Base-by-base conservation (phyloP, 2,797 vertebrate genomes). In the Naso thynnoides region DNA sequence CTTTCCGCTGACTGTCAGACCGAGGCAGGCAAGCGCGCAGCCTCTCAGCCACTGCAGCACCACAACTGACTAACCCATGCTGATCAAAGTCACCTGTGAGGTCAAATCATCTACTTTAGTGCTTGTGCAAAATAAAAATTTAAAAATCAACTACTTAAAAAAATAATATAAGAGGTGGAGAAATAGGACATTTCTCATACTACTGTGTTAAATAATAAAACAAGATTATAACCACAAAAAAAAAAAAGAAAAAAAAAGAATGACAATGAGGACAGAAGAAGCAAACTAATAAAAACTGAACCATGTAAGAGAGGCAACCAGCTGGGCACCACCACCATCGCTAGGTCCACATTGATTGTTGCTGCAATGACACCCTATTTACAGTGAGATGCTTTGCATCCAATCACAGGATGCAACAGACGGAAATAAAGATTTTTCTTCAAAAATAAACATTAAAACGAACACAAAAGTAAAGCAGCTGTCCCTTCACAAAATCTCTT, bases 311-410 rank as follows among this genome's bases (percentile, higher is more conserved):
- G 88, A 91, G 86, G 89, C 88, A 82, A 93, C 93, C 95, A 61
- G 78, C 54, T 88, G 88, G 93, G 91, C 93, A 94, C 93, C 93
- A 89, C 93, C 93, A 90, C 85, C 90, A 84, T 76, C 56, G 84
- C 75, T 93, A 94, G 91, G 94, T 93, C 91, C 89, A 85, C 89
- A 65, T 86, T 95, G 95, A 97, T 96, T 97, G 96, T 95, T 95
- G 93, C 91, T 96, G 96, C 96, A 95, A 95, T 93, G 95, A 94
- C 33, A 83, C 84, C 91, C 86, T 96, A 96, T 95, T 95, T 96
- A 96, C 95, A 96, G 86, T 94, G 93, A 94, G 94, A 92, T 90
- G 81, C 84, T 93, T 78, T 76, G 76, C 88, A 91, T 91, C 91
- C 90, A 81, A 89, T 92, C 81, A 91, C 74, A 49, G 81, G 88